A percentile compares a stretch with the other conserved stretches of the same genome.
Evolutionary conservation across 1,140 invertebrate species (phyloP).

Genomic region (Diploscapter pachys): DNA sequence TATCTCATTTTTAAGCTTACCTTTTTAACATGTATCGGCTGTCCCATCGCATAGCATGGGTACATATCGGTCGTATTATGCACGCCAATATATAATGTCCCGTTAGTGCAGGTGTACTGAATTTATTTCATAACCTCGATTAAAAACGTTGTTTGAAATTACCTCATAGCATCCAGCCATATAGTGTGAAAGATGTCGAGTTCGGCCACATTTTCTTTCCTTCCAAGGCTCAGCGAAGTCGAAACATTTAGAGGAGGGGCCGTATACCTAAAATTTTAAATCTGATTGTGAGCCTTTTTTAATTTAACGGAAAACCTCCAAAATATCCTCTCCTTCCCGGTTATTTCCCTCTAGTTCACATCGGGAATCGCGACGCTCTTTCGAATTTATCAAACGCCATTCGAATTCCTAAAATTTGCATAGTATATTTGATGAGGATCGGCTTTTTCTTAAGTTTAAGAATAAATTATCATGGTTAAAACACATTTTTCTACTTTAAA

Average conservation of each 20-base stretch:
- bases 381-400: constrained; percentile 39
- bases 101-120: constrained; percentile 60
- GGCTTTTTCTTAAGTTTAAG: no score
- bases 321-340: constrained; percentile 43
- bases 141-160: background rate
- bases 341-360: constrained; percentile 52
- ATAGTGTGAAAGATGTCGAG: constrained; percentile 48
- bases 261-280: constrained; percentile 32
- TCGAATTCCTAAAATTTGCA: constrained; percentile 48
- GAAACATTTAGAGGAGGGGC: constrained; percentile 49
- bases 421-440: no score
- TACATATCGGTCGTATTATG: constrained; percentile 75
- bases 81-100: constrained; percentile 64
- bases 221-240: constrained; percentile 51
- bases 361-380: constrained; percentile 43
- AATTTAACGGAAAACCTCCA: constrained; percentile 36
- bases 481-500: no score
- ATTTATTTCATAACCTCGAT: constrained; percentile 38
- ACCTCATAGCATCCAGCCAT: constrained; percentile 58
- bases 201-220: constrained; percentile 52
- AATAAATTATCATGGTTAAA: no score
- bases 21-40: constrained; percentile 78
- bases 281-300: no score
- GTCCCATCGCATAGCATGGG: constrained; percentile 80
- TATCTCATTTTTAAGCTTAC: constrained; percentile 28